Evolutionary conservation across 2,888 invertebrate species (phyloP).

Genomic region (Heliconius erato): DNA sequence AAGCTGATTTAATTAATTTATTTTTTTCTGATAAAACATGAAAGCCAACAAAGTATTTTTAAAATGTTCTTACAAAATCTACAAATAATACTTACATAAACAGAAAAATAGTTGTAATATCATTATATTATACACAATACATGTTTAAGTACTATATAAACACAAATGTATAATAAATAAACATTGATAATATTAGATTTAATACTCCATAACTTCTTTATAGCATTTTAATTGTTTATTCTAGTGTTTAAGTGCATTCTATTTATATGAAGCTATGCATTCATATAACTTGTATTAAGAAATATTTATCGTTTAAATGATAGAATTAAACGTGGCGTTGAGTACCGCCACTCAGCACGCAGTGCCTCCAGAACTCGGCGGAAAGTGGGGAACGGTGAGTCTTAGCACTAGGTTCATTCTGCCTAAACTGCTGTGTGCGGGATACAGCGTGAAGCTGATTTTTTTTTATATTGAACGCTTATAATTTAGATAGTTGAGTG

Average conservation of each 20-base stretch:
- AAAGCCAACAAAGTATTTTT: no score
- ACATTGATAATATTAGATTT: conserved; percentile 5
- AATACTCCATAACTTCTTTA: neutral
- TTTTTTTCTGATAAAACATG: no score
- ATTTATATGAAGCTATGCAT: neutral
- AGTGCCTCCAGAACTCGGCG: no score
- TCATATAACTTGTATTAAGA: neutral
- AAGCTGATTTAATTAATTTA: no score
- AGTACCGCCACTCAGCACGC: no score
- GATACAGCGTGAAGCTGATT: no score
- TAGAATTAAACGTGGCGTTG: neutral
- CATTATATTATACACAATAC: neutral
- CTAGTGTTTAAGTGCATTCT: conserved; percentile 2
- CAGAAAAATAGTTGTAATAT: conserved; percentile 13
- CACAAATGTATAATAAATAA: neutral
- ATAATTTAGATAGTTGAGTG: neutral
- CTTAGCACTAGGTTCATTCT: no score
- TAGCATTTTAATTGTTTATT: conserved; percentile 31
- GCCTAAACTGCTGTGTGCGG: no score
- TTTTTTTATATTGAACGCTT: neutral
- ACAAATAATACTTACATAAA: conserved; percentile 14
- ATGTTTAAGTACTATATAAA: conserved; percentile 2
- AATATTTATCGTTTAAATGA: conserved; percentile 1
- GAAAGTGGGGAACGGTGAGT: no score
- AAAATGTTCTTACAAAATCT: no score